Conservation (phyloP, 2,113 vertebrate species). For the Perccottus glenii region DNA sequence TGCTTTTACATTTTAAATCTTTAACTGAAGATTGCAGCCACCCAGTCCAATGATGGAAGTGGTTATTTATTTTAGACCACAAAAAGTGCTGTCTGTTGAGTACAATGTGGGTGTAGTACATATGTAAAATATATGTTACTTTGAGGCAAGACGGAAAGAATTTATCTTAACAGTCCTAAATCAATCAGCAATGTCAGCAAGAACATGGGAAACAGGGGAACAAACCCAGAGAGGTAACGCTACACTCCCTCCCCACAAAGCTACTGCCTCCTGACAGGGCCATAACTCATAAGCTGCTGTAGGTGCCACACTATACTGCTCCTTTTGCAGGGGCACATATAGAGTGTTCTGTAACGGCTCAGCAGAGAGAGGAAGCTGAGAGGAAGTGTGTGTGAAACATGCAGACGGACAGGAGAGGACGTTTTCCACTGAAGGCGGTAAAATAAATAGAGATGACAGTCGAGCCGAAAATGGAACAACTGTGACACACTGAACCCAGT, state of each 20-base stretch:
- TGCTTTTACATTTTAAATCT: too few species aligned
- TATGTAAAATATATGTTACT: conserved; percentile 4
- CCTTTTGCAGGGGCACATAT: conserved; percentile 36
- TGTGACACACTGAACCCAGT: conserved; percentile 38
- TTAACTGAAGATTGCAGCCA: too few species aligned
- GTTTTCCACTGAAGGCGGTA: conserved; percentile 50
- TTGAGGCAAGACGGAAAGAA: neutral
- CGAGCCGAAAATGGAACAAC: conserved; percentile 28
- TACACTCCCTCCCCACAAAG: conserved; percentile 4
- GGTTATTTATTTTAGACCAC: too few species aligned
- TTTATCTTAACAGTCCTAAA: conserved; percentile 70
- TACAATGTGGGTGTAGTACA: neutral
- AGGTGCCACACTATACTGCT: conserved; percentile 32
- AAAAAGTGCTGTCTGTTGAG: too few species aligned
- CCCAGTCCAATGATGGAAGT: too few species aligned
- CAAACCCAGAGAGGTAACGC: conserved; percentile 64
- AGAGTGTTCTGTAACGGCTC: conserved; percentile 58
- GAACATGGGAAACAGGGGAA: conserved; percentile 35
- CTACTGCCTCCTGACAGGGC: conserved; percentile 31
- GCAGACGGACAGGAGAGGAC: conserved; percentile 36
- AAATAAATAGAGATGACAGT: conserved; percentile 52
- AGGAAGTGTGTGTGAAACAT: conserved; percentile 59
- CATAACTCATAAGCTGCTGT: conserved; percentile 54
- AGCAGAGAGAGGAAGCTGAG: conserved; percentile 62
- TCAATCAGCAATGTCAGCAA: conserved; percentile 69